A percentile compares a stretch with the other conserved stretches of the same genome.
phyloP scores from a whole-genome alignment of 2,113 vertebrate genomes.

The Fregetta grallaria region DNA sequence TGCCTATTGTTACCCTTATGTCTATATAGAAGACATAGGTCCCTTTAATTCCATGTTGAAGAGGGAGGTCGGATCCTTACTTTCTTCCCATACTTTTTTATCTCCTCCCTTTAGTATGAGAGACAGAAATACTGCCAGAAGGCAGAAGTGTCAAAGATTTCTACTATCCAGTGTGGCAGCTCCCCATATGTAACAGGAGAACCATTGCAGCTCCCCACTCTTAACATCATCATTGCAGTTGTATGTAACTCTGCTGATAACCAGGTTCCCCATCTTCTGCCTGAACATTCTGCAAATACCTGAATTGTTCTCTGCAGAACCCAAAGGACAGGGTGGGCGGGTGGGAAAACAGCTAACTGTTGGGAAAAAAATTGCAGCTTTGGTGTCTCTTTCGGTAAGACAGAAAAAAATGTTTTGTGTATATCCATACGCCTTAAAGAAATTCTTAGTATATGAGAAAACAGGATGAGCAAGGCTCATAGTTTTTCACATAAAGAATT shows the following conservation, averaged over 20 bases:
- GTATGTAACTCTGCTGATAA: background rate
- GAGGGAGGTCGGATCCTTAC: background rate
- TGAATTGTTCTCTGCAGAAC: background rate
- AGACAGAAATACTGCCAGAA: background rate
- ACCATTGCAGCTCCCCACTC: background rate
- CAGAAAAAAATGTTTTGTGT: background rate
- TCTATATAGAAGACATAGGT: background rate
- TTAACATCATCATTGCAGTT: rapidly evolving
- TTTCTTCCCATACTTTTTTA: background rate
- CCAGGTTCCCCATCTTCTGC: background rate
- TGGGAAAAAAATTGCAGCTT: background rate
- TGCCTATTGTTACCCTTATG: background rate
- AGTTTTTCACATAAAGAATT: background rate
- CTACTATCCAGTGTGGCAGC: background rate
- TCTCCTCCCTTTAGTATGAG: background rate
- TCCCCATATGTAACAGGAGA: background rate
- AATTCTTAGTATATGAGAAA: background rate
- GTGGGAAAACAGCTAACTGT: background rate
- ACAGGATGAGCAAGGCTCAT: background rate
- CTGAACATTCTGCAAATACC: background rate
- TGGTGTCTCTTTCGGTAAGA: background rate
- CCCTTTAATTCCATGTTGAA: background rate
- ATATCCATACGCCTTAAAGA: background rate
- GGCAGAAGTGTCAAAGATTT: background rate
- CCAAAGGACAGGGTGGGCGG: background rate